phyloP scores from a whole-genome alignment of 2,113 vertebrate genomes.

The Cromileptes altivelis region DNA sequence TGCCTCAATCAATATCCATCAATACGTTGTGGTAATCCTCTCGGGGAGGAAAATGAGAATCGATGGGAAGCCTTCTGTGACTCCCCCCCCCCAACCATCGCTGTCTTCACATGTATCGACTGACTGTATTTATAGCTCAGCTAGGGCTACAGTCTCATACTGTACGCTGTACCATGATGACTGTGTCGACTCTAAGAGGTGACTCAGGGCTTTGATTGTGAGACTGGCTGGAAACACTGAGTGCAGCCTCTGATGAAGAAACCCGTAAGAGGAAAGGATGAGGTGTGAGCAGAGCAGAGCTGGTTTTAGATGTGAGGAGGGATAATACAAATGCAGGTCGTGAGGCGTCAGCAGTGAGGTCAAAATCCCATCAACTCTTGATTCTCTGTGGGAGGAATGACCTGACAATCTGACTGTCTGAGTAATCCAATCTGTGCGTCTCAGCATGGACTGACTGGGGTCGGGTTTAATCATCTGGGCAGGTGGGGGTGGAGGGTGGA shows the following conservation, averaged over 20 bases:
- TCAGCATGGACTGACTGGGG: neutral
- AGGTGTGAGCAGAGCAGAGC: constrained; percentile 2
- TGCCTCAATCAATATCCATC: constrained; percentile 23
- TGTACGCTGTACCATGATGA: neutral
- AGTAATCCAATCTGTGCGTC: constrained; percentile 35
- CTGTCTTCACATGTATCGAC: constrained; percentile 16
- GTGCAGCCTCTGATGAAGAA: neutral
- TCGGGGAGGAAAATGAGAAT: constrained; percentile 9
- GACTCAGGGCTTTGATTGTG: constrained; percentile 31
- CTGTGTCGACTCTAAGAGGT: constrained; percentile 19
- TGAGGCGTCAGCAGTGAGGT: neutral
- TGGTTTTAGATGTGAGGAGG: neutral
- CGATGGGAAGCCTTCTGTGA: neutral
- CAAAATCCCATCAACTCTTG: constrained; percentile 26
- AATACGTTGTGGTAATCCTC: constrained; percentile 16
- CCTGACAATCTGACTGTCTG: neutral
- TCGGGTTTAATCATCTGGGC: neutral
- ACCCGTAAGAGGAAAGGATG: neutral
- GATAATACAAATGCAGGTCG: neutral
- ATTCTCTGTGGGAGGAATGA: neutral
- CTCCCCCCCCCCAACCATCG: neutral
- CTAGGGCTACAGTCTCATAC: neutral
- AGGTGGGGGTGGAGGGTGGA: neutral
- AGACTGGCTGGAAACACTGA: neutral
- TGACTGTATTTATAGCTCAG: constrained; percentile 5